Percentiles rank a stretch among this genome's conserved stretches.
Conservation (phyloP, 2,797 vertebrate genomes). For the Nannoperca obscura region DNA sequence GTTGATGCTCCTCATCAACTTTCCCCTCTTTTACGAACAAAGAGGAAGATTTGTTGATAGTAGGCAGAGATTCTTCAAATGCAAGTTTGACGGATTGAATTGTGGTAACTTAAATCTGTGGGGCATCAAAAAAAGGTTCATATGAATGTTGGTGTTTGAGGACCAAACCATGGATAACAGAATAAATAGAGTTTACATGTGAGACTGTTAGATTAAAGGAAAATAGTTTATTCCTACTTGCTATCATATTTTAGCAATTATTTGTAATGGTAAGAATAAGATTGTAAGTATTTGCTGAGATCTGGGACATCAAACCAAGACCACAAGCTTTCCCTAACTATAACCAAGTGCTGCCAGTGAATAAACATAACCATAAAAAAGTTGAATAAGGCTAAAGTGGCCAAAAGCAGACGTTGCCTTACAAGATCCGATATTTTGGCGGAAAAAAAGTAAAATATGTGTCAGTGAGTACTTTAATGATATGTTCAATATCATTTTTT, state of each 20-base stretch:
- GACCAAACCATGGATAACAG: neutral
- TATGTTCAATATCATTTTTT: too few species aligned
- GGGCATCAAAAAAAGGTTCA: neutral
- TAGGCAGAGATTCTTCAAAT: neutral
- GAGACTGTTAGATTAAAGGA: neutral
- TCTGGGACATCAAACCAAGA: neutral
- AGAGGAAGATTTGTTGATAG: conserved; percentile 14
- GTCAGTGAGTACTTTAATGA: too few species aligned
- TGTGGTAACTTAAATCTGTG: fast-evolving
- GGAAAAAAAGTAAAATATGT: neutral
- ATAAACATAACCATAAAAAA: neutral
- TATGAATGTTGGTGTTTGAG: neutral
- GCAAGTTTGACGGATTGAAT: neutral
- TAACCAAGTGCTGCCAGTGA: neutral
- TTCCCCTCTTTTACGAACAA: conserved; percentile 58
- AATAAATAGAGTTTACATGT: neutral
- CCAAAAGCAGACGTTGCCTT: neutral
- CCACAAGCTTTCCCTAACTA: too few species aligned
- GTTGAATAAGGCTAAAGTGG: neutral
- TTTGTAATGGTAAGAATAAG: neutral
- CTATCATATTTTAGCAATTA: neutral
- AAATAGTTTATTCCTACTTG: neutral
- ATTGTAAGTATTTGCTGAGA: neutral
- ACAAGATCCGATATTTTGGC: neutral
- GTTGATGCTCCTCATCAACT: conserved; percentile 70